Percentiles rank a stretch among this genome's conserved stretches.
Evolutionary conservation across 2,113 vertebrate genomes (phyloP).

Genomic region (Siniperca knerii): DNA sequence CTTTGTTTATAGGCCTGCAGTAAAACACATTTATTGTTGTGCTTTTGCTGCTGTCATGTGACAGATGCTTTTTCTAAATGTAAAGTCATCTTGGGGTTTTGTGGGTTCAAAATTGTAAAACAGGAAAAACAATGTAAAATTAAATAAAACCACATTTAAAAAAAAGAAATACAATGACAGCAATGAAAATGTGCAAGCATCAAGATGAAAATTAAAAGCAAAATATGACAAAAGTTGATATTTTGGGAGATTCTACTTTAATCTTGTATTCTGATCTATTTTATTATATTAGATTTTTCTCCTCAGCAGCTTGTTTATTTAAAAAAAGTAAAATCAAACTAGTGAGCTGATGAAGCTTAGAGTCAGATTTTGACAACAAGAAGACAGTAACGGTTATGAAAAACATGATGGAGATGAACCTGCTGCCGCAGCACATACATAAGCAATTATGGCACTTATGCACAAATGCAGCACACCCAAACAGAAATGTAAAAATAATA

Average conservation of each 20-base stretch:
- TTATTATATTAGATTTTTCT: neutral
- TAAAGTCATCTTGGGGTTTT: neutral
- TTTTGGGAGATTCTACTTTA: constrained; percentile 1
- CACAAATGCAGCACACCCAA: neutral
- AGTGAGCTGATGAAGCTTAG: neutral
- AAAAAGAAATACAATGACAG: neutral
- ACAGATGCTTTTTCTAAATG: constrained; percentile 25
- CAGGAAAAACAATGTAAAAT: neutral
- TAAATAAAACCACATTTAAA: neutral
- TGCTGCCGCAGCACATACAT: neutral
- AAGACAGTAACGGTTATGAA: constrained; percentile 1
- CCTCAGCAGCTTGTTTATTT: neutral
- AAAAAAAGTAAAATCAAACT: neutral
- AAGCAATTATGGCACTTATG: neutral
- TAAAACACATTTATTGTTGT: constrained; percentile 44
- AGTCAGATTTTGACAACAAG: neutral
- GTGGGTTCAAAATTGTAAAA: neutral
- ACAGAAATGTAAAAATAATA: constrained; percentile 3
- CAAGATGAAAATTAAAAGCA: constrained; percentile 5
- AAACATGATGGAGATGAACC: neutral
- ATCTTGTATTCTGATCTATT: neutral
- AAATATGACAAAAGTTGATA: neutral
- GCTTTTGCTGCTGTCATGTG: constrained; percentile 31
- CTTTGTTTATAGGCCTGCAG: constrained; percentile 29
- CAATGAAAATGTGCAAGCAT: neutral